Conservation (phyloP, 2,797 vertebrate genomes). For the Acanthornis magna region DNA sequence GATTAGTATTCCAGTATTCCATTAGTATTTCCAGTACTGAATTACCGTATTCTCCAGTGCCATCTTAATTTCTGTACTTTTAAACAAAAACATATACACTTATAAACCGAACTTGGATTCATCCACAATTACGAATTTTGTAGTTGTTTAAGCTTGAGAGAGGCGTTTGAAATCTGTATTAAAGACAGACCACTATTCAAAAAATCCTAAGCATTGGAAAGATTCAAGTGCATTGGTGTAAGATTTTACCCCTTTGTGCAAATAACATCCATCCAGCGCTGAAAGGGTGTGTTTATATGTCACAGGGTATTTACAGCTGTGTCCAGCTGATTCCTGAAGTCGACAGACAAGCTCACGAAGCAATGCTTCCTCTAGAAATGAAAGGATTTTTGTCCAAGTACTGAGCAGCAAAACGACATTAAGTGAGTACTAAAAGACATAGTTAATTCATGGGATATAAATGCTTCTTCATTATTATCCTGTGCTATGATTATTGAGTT, state of each 20-base stretch:
- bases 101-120: neutral
- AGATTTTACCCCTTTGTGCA: neutral
- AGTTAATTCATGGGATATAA: neutral
- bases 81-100: neutral
- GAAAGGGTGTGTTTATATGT: conserved; percentile 4
- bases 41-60: neutral
- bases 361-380: neutral
- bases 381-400: neutral
- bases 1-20: neutral
- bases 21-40: neutral
- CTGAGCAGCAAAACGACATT: neutral
- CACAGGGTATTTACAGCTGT: neutral
- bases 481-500: neutral
- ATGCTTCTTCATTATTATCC: neutral
- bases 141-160: neutral
- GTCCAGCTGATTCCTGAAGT: neutral
- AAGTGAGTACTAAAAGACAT: neutral
- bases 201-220: neutral
- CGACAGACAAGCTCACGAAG: neutral
- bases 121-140: neutral
- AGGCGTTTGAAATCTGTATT: neutral
- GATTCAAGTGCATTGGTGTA: neutral
- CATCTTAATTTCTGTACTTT: neutral
- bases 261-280: neutral
- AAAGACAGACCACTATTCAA: neutral